A percentile compares a stretch with the other conserved stretches of the same genome.
Evolutionary conservation across 1,140 invertebrate genomes (phyloP).

Genomic region (Brachionus sp.): DNA sequence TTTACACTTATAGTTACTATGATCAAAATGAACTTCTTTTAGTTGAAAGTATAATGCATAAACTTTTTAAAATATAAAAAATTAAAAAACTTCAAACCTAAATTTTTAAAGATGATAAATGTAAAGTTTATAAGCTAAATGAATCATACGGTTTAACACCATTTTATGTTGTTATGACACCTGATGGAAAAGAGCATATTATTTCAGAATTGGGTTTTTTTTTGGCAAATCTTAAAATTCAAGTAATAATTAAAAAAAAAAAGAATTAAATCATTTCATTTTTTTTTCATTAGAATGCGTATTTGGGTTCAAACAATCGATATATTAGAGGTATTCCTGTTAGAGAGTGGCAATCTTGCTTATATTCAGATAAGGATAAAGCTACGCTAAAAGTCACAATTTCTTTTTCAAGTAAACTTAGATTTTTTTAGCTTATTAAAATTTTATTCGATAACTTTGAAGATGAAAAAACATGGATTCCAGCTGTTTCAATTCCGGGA

Average conservation of each 20-base stretch:
- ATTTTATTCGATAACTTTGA: neutral
- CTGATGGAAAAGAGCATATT: conserved; percentile 33
- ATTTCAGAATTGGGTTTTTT: conserved; percentile 20
- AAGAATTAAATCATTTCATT: neutral
- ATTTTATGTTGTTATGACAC: neutral
- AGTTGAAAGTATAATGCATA: neutral
- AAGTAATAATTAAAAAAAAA: neutral
- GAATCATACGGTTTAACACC: conserved; percentile 7
- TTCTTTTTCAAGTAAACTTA: conserved; percentile 34
- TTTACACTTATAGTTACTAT: conserved; percentile 41
- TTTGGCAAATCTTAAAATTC: neutral
- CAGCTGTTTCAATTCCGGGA: neutral
- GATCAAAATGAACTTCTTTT: conserved; percentile 39
- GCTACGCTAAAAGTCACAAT: conserved; percentile 28
- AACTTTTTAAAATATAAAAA: neutral
- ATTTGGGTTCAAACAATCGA: conserved; percentile 28
- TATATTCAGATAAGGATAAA: conserved; percentile 18
- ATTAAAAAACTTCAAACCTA: neutral
- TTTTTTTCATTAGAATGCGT: neutral
- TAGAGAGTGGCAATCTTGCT: conserved; percentile 38
- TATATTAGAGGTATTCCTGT: conserved; percentile 32
- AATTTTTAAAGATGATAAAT: conserved; percentile 21
- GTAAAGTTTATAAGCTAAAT: conserved; percentile 14
- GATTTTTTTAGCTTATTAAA: neutral
- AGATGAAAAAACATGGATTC: conserved; percentile 32